Evolutionary conservation across 2,797 vertebrate genomes (phyloP), one percentile per base, ranked within the genome.

Genomic region (Novumbra hubbsi): DNA sequence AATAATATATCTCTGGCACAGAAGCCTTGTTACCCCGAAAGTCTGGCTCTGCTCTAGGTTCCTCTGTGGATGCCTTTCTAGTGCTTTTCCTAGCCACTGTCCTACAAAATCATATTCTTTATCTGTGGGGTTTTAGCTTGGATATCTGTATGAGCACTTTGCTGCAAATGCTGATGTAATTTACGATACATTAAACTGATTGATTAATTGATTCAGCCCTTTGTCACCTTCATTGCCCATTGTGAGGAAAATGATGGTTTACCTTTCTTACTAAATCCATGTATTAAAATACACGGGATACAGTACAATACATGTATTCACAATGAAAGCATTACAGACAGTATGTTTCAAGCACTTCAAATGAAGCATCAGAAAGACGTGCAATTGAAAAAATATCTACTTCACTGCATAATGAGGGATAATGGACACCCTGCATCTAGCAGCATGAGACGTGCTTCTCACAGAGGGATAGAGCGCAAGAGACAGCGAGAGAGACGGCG

Each of bases 301-400:
- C n/a, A 57, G 55, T 57, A 57, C n/a, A 57, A 21, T n/a, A 21
- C 3, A 57, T 2, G 21, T 57, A 8, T 45, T 34, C 41, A 45
- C 3, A 21, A 57, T 57, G 6, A 24, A 57, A 57, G 55, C n/a
- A 57, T 57, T 57, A 24, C 55, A 57, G 52, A 11, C n/a, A 57
- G 55, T 57, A 21, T 21, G 17, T 57, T 57, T n/a, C 55, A 57
- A 3, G 55, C 55, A 24, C 21, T 57, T 72, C 21, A 75, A 38
- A 27, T 57, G 3, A 57, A 76, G 55, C 77, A 75, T 81, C 78
- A 73, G 68, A 76, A 71, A 75, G 64, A 72, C 65, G 77, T 78
- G 74, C 77, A 74, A 78, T 72, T 78, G 68, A 80, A 84, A 57
- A 74, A 74, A 19, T 0, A 78, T 84, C 78, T 74, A 71, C 75